Percentiles rank a stretch among this genome's conserved stretches.
These are phyloP conservation scores for Pachycephus smyrnensis DNA, from an alignment of 2,888 invertebrate genomes.

Conservation along the genomic window DNA sequence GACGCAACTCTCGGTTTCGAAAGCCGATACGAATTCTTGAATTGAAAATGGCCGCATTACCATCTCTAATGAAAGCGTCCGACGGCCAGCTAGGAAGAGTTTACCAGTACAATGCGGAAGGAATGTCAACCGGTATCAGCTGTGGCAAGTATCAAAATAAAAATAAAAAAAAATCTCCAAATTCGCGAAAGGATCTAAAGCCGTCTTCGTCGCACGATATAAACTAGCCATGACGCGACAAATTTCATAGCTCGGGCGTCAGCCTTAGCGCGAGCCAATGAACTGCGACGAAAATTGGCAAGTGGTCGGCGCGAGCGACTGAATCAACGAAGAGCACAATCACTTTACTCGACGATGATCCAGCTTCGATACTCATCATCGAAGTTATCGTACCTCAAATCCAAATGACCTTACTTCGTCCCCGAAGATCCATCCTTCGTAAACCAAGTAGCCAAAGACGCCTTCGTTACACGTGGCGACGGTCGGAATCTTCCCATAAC, in stretches of 20 bases:
- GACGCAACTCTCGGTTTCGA: neutral
- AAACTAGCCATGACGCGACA: neutral
- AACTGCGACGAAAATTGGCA: neutral
- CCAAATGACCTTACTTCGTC: neutral
- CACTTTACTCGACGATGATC: neutral
- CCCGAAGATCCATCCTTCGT: neutral
- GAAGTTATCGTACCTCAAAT: neutral
- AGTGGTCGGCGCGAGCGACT: neutral
- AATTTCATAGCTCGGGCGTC: neutral
- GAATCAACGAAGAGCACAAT: neutral
- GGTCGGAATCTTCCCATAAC: neutral
- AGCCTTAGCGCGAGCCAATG: neutral
- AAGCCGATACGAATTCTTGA: neutral
- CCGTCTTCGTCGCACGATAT: neutral
- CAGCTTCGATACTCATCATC: neutral
- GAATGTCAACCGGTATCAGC: neutral
- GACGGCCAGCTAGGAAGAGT: neutral
- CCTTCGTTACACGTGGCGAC: neutral
- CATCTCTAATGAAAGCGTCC: neutral
- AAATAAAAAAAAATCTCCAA: neutral
- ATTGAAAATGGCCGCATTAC: neutral
- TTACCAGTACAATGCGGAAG: neutral
- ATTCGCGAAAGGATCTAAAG: neutral
- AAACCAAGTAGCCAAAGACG: neutral
- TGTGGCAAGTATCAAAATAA: neutral